phyloP scores from a whole-genome alignment of 2,888 invertebrate species.

The Leptinotarsa haldemani region DNA sequence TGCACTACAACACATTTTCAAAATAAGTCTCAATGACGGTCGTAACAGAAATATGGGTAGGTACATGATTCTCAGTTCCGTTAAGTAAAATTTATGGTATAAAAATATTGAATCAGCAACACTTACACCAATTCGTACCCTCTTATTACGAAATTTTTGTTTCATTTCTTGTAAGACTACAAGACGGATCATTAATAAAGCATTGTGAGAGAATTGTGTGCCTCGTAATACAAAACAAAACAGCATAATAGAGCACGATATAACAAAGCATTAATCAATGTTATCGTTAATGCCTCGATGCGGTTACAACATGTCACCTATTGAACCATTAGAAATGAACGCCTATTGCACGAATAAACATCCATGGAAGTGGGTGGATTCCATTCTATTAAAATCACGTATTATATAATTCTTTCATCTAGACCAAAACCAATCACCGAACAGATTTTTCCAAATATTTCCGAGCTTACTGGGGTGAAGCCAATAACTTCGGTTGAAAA shows the following conservation, averaged over 20 bases:
- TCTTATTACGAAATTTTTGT: no score
- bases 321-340: slow-evolving; percentile 8
- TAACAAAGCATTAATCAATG: slow-evolving; percentile 31
- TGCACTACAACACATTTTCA: no score
- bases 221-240: slow-evolving; percentile 1
- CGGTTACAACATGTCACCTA: slow-evolving; percentile 34
- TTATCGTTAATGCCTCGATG: slow-evolving; percentile 22
- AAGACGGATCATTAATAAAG: neutral
- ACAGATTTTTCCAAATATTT: no score
- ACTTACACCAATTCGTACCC: no score
- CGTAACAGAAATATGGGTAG: no score
- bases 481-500: no score
- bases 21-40: no score
- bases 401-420: neutral
- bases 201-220: slow-evolving; percentile 23
- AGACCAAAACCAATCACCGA: neutral
- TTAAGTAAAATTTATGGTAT: no score
- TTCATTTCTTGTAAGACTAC: no score
- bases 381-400: neutral
- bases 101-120: no score
- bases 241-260: slow-evolving; percentile 28
- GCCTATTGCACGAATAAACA: neutral
- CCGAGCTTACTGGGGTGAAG: no score
- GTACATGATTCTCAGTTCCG: no score
- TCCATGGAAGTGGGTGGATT: slow-evolving; percentile 6